Percentiles rank a stretch among this genome's conserved stretches.
phyloP scores from a whole-genome alignment of 2,797 vertebrate genomes.

The Cossypha dichroa region DNA sequence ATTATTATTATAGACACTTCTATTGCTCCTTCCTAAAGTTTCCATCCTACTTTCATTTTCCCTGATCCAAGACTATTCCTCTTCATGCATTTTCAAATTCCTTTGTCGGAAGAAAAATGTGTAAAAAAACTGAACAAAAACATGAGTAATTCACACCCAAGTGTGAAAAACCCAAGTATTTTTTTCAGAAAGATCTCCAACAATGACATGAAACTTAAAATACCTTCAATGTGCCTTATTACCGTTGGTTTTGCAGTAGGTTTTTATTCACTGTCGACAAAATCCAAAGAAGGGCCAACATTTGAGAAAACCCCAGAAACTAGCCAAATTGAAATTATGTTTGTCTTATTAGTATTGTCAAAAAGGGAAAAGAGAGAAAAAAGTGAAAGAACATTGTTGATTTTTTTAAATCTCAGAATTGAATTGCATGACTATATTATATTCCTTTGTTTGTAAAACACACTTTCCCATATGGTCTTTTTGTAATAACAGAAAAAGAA shows the following conservation, averaged over 20 bases:
- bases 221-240: neutral
- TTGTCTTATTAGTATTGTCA: neutral
- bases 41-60: neutral
- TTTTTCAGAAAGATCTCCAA: neutral
- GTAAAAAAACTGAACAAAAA: neutral
- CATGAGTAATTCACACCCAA: accelerated
- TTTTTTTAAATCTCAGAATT: neutral
- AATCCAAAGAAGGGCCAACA: neutral
- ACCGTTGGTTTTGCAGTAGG: neutral
- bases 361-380: neutral
- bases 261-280: neutral
- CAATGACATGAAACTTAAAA: neutral
- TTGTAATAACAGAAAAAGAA: neutral
- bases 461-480: neutral
- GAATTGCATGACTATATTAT: neutral
- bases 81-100: neutral
- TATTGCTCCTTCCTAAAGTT: neutral
- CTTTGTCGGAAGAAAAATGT: neutral
- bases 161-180: neutral
- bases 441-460: neutral
- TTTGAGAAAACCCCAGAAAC: neutral
- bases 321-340: neutral
- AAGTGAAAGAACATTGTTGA: neutral
- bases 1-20: neutral
- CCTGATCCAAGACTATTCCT: neutral